phyloP scores from a whole-genome alignment of 1,140 invertebrate genomes.

The Chironomus striatipennis region DNA sequence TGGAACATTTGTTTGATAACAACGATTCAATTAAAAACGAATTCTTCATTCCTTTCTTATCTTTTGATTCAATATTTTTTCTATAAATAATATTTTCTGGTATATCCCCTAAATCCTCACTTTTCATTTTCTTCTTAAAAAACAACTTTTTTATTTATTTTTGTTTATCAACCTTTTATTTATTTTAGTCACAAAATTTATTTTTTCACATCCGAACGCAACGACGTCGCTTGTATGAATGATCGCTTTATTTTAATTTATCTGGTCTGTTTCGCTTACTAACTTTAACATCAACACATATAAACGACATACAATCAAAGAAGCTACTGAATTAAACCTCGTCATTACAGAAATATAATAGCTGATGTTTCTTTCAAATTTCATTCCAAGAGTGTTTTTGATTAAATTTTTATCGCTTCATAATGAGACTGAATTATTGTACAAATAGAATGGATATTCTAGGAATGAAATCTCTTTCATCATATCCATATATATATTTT shows the following conservation, averaged over 20 bases:
- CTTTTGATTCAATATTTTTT: not conserved
- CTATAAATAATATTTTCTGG: slow-evolving; percentile 9
- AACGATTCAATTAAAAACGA: slow-evolving; percentile 14
- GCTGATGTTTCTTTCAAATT: not conserved
- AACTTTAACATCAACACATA: too few species aligned
- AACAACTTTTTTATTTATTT: too few species aligned
- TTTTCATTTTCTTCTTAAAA: not conserved
- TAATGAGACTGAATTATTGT: slow-evolving; percentile 20
- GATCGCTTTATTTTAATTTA: too few species aligned
- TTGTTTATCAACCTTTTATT: not conserved
- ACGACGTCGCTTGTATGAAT: too few species aligned
- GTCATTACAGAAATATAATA: not conserved
- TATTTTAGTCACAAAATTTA: not conserved
- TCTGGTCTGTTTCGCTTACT: too few species aligned
- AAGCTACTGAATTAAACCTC: not conserved
- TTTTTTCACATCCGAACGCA: not conserved
- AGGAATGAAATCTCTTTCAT: too few species aligned
- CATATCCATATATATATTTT: too few species aligned
- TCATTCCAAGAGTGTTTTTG: slow-evolving; percentile 22
- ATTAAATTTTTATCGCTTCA: slow-evolving; percentile 23
- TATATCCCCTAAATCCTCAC: not conserved
- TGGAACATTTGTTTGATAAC: not conserved
- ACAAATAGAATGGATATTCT: not conserved
- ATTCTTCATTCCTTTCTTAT: not conserved
- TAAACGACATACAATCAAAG: not conserved